Evolutionary conservation across 92 coral and sea anemone genomes (phyloP).

Genomic region (Paragorgia papillata): DNA sequence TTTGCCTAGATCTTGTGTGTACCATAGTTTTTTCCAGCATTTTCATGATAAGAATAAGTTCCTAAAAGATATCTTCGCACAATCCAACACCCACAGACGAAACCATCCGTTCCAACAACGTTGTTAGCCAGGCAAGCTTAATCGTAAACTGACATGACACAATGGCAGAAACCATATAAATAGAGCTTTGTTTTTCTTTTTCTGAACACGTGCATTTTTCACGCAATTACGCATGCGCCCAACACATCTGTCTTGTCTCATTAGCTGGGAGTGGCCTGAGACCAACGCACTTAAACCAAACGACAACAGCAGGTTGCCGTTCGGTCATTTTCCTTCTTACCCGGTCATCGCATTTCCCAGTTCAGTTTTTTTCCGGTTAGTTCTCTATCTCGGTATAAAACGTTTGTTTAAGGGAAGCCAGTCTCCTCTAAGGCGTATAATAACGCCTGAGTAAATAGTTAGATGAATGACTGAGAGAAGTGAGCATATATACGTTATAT

Average conservation of each 20-base stretch:
- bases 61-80: background rate
- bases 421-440: too few relatives aligned
- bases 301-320: slow-evolving; percentile 48
- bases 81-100: slow-evolving; percentile 6
- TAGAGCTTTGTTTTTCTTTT: slow-evolving; percentile 99
- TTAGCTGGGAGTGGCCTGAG: slow-evolving; percentile 51
- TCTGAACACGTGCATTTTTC: slow-evolving; percentile 99
- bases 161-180: slow-evolving; percentile 80
- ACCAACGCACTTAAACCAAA: slow-evolving; percentile 46
- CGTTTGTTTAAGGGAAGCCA: too few relatives aligned
- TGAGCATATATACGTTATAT: too few relatives aligned
- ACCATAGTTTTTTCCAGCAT: slow-evolving; percentile 33
- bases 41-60: background rate
- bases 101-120: slow-evolving; percentile 18
- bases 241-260: slow-evolving; percentile 50
- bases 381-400: too few relatives aligned
- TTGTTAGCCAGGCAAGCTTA: slow-evolving; percentile 28
- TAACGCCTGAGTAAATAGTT: too few relatives aligned
- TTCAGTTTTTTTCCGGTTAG: too few relatives aligned
- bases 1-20: slow-evolving; percentile 26
- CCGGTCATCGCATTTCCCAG: background rate
- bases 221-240: slow-evolving; percentile 94
- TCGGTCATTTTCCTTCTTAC: slow-evolving; percentile 47
- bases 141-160: slow-evolving; percentile 52
- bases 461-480: too few relatives aligned